Evolutionary conservation across 2,888 invertebrate species (phyloP).

Genomic region (Hanleya hanleyi): DNA sequence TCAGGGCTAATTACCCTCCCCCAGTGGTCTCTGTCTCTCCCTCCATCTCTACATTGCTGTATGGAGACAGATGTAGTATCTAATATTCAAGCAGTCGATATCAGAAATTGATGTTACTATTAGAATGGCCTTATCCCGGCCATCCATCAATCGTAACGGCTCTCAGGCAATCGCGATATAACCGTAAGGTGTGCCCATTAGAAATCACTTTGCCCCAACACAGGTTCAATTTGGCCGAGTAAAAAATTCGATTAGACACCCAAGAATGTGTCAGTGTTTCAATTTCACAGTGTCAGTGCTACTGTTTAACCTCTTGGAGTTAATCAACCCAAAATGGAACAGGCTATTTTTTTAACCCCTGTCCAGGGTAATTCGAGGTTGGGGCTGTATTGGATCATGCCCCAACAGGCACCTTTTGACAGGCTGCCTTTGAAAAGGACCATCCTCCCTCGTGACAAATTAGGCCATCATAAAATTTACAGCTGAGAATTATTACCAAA

Average conservation of each 20-base stretch:
- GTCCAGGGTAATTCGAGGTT: background rate
- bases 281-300: constrained; percentile 7
- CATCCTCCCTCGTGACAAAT: background rate
- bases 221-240: background rate
- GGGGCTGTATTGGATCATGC: background rate
- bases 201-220: constrained; percentile 3
- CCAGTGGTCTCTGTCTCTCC: too few species aligned
- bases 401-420: background rate
- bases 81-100: too few species aligned
- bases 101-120: background rate
- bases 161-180: background rate
- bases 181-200: background rate
- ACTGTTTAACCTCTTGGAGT: constrained; percentile 1
- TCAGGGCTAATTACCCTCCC: too few species aligned
- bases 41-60: too few species aligned
- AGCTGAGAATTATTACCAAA: background rate
- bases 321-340: background rate
- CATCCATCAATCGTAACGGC: background rate
- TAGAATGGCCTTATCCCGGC: background rate
- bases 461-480: background rate
- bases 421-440: background rate
- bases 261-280: constrained; percentile 8
- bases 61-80: too few species aligned
- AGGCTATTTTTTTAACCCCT: background rate
- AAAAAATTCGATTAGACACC: constrained; percentile 1